Evolutionary conservation across 2,888 invertebrate species (phyloP).

Genomic region (Agapostemon virescens): DNA sequence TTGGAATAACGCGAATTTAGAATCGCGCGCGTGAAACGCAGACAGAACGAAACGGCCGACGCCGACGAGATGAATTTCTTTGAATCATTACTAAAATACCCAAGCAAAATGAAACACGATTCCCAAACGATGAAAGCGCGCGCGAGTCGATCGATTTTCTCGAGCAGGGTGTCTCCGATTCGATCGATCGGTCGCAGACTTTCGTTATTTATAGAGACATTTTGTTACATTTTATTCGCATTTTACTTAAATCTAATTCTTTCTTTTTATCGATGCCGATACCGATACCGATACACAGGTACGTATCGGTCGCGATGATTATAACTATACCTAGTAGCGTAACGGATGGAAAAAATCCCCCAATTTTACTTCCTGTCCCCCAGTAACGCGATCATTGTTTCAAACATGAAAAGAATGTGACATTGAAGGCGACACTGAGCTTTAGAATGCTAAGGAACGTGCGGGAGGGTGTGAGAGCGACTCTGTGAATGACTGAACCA

Average conservation of each 20-base stretch:
- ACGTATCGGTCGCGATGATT: conserved; percentile 56
- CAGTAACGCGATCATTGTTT: conserved; percentile 61
- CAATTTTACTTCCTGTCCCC: conserved; percentile 61
- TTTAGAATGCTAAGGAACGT: neutral
- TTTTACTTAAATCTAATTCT: conserved; percentile 75
- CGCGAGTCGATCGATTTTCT: conserved; percentile 55
- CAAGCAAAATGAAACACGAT: conserved; percentile 37
- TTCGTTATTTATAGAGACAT: conserved; percentile 78
- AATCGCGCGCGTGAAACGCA: neutral
- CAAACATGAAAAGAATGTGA: conserved; percentile 15
- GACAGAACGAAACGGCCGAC: conserved; percentile 8
- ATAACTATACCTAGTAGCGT: conserved; percentile 72
- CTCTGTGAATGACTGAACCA: too few species aligned
- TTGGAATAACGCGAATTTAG: neutral
- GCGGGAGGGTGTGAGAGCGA: neutral
- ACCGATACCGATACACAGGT: conserved; percentile 42
- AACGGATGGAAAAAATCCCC: conserved; percentile 68
- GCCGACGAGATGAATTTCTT: neutral
- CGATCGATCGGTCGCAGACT: conserved; percentile 76
- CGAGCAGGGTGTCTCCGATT: conserved; percentile 55
- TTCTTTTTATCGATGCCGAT: conserved; percentile 64
- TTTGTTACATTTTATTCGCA: conserved; percentile 79
- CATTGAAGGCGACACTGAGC: neutral
- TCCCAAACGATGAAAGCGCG: conserved; percentile 43
- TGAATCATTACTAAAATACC: neutral